A percentile compares a stretch with the other conserved stretches of the same genome.
These are phyloP conservation scores for Ia io DNA, from an alignment of 2,113 vertebrate species.

Conservation along the genomic window DNA sequence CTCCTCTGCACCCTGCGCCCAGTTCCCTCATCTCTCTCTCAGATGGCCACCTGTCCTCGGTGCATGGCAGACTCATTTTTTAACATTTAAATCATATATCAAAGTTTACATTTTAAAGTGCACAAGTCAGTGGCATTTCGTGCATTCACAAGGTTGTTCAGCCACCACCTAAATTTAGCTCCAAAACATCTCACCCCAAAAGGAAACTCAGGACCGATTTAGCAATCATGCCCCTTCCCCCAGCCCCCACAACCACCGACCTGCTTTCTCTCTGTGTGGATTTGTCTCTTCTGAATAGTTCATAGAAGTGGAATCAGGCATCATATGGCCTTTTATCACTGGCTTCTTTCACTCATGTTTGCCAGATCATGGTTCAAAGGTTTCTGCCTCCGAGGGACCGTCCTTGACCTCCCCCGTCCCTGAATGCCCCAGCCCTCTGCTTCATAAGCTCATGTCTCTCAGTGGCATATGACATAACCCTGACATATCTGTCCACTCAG, in stretches of 20 bases:
- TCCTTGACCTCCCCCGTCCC: background rate
- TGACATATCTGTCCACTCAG: background rate
- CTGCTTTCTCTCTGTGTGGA: background rate
- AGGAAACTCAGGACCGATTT: background rate
- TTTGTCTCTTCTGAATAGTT: background rate
- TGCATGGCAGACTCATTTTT: background rate
- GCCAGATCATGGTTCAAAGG: background rate
- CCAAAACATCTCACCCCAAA: background rate
- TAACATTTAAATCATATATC: background rate
- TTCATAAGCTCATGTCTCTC: background rate
- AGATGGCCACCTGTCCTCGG: background rate
- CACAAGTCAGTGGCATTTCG: background rate
- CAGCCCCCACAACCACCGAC: background rate
- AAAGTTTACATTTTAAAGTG: background rate
- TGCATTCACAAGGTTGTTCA: background rate
- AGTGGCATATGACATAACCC: background rate
- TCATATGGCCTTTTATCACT: background rate
- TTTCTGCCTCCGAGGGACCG: background rate
- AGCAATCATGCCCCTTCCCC: background rate
- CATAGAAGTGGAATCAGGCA: no score
- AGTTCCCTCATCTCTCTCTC: background rate
- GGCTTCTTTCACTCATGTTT: background rate
- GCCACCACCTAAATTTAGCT: background rate
- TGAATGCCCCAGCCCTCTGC: background rate
- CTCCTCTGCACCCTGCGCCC: fast-evolving